Evolutionary conservation across 1,140 invertebrate genomes (phyloP).

Genomic region (Chrysomallon squamiferum): DNA sequence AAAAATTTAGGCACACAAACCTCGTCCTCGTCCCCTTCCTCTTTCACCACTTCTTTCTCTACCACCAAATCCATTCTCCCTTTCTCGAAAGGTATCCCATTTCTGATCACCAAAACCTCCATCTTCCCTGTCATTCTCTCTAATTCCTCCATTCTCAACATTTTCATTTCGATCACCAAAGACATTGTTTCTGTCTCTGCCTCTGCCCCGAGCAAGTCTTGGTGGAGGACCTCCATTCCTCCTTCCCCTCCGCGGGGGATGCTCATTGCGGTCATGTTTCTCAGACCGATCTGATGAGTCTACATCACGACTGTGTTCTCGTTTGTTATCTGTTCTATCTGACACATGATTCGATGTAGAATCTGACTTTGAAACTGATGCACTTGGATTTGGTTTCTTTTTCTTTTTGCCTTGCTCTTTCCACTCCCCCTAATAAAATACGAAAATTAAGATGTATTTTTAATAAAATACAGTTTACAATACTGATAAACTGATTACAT

Average conservation of each 20-base stretch:
- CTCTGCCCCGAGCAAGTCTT: constrained; percentile 40
- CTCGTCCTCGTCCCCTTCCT: constrained; percentile 66
- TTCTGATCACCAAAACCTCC: constrained; percentile 4
- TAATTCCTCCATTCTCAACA: constrained; percentile 6
- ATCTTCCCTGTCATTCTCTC: constrained; percentile 16
- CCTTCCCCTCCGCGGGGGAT: constrained; percentile 49
- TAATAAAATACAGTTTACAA: no score
- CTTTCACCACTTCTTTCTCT: constrained; percentile 53
- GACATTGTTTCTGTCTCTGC: constrained; percentile 40
- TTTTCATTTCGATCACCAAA: constrained; percentile 39
- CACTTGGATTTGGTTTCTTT: constrained; percentile 61
- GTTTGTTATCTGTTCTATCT: constrained; percentile 35
- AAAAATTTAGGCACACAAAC: no score
- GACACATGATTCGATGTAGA: constrained; percentile 29
- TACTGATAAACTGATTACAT: no score
- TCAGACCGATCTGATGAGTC: constrained; percentile 24
- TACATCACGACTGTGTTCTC: constrained; percentile 27
- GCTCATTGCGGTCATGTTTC: constrained; percentile 47
- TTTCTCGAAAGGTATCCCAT: constrained; percentile 3
- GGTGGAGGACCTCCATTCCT: constrained; percentile 43
- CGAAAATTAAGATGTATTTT: no score
- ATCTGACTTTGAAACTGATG: constrained; percentile 23
- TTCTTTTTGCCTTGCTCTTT: constrained; percentile 83
- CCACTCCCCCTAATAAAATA: constrained; percentile 73
- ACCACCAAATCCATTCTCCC: constrained; percentile 31